These are phyloP conservation scores for Heliocidaris erythrogramma DNA, from an alignment of 35 echinoderm and acorn worm genomes.

Conservation along the genomic window DNA sequence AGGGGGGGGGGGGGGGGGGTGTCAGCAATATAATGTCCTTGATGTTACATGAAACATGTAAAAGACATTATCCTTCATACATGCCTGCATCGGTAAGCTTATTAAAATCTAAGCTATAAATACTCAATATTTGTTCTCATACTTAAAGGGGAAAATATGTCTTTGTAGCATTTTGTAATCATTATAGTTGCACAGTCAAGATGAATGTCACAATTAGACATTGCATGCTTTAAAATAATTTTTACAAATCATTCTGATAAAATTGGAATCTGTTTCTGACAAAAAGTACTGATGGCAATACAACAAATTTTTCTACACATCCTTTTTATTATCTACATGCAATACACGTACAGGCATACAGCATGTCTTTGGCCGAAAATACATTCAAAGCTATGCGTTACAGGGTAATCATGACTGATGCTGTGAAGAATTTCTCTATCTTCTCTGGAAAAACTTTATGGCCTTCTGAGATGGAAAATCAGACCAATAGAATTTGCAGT, in stretches of 20 bases:
- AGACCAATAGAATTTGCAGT: background rate
- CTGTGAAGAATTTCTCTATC: background rate
- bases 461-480: background rate
- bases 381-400: background rate
- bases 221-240: no score
- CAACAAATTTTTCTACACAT: no score
- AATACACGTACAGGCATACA: no score
- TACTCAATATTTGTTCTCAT: background rate
- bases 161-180: background rate
- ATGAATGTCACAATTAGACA: no score
- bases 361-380: background rate
- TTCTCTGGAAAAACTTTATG: background rate
- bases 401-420: background rate
- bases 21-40: no score
- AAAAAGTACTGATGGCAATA: no score
- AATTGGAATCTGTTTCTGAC: no score
- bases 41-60: background rate
- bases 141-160: background rate
- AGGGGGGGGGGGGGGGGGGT: no score
- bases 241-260: no score
- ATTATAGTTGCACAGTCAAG: no score
- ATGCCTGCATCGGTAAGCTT: background rate
- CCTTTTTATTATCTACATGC: no score
- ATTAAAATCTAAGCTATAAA: background rate
- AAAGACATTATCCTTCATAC: background rate